Evolutionary conservation across 1,140 invertebrate genomes (phyloP), one percentile per base, ranked within the genome.

Genomic region (Dufourea novaeangliae): DNA sequence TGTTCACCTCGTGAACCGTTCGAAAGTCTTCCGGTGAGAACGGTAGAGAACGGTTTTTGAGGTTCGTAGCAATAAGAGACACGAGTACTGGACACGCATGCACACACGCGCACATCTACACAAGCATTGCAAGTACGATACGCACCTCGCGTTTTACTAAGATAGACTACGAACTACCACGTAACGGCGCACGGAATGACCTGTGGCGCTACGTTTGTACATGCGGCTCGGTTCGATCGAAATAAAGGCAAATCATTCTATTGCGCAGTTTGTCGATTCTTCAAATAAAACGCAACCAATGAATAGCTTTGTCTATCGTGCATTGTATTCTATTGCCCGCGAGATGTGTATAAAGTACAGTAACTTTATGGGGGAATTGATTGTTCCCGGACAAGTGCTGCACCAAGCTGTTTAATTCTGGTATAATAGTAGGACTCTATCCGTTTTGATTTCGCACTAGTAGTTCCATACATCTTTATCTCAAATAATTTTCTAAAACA

Each of bases 191-290:
- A 25, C 3, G 14, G 11, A 44, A 73, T 7, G 8, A 73, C 70
- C 22, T 73, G 59, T 73, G 70, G 70, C 70, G 70, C 70, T 73
- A 52, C 44, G 17, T 63, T 72, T 72, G 25, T 20, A n/a, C 44
- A 14, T 17, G 8, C n/a, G n/a, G n/a, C n/a, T n/a, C n/a, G n/a
- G n/a, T n/a, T n/a, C n/a, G n/a, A n/a, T n/a, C n/a, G n/a, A n/a
- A n/a, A n/a, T n/a, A n/a, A n/a, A 73, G 44, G 59, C 59, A 44
- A 59, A 29, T 27, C 37, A 39, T 73, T 73, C 59, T 10, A 22
- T 63, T 64, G 32, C 12, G 2, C 2, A 11, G 3, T 52, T 7
- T 20, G 10, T 2, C 8, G 2, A 37, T 10, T 29, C 17, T 61
- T 37, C 12, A 1, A 46, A 17, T 41, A 59, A 72, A 32, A 59